These are phyloP conservation scores for Malurus leucopterus DNA, from an alignment of 2,797 vertebrate species.

Conservation along the genomic window DNA sequence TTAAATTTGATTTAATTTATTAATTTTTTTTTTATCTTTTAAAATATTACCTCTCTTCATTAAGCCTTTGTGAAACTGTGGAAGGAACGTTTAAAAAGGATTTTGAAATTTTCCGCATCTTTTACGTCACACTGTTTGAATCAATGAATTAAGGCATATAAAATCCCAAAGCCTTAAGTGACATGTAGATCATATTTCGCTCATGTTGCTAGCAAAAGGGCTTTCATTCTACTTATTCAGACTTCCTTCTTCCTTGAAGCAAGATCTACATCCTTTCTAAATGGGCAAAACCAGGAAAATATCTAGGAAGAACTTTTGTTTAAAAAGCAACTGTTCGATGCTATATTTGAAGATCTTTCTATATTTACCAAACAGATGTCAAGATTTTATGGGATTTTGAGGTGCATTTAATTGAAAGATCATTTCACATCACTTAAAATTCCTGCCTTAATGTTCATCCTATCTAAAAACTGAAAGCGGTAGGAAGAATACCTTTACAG, in stretches of 20 bases:
- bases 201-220: background rate
- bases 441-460: background rate
- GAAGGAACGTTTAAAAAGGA: conserved; percentile 24
- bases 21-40: background rate
- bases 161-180: conserved; percentile 19
- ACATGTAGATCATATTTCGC: conserved; percentile 31
- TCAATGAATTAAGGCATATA: conserved; percentile 18
- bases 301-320: background rate
- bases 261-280: background rate
- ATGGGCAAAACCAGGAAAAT: background rate
- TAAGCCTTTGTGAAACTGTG: conserved; percentile 34
- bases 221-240: conserved; percentile 16
- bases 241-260: conserved; percentile 19
- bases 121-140: conserved; percentile 23
- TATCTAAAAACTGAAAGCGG: background rate
- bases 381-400: background rate
- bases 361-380: background rate
- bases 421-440: background rate
- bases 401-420: background rate
- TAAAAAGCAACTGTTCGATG: background rate
- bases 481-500: background rate
- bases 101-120: conserved; percentile 33
- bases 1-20: background rate
- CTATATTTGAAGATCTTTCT: background rate
- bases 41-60: background rate